A percentile compares a stretch with the other conserved stretches of the same genome.
phyloP scores from a whole-genome alignment of 2,113 vertebrate species.

The Sakesphorus luctuosus region DNA sequence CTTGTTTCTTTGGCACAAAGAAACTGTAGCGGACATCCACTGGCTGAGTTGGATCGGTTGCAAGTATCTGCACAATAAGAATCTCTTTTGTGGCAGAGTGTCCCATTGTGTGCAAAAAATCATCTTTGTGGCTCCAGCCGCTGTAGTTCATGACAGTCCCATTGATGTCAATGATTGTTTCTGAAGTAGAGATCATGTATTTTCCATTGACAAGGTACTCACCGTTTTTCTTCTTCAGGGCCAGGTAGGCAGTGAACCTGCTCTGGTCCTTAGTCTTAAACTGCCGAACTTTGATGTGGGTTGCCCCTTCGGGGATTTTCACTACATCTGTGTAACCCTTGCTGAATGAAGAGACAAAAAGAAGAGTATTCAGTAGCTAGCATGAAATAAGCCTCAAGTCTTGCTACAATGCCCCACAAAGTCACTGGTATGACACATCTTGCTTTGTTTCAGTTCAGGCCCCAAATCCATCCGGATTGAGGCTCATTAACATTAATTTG shows the following conservation, averaged over 20 bases:
- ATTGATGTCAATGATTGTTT: constrained; percentile 91
- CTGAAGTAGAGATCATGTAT: constrained; percentile 98
- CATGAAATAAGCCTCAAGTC: neutral
- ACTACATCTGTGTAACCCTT: constrained; percentile 98
- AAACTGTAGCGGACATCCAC: constrained; percentile 96
- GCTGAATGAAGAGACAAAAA: constrained; percentile 68
- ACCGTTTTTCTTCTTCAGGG: constrained; percentile 85
- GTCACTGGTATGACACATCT: neutral
- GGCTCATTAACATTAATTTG: neutral
- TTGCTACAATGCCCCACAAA: neutral
- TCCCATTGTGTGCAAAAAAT: constrained; percentile 92
- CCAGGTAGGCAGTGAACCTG: constrained; percentile 92
- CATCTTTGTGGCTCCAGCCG: constrained; percentile 94
- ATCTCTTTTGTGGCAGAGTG: constrained; percentile 87
- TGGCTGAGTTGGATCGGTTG: constrained; percentile 88
- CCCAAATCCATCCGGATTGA: neutral
- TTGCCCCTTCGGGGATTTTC: constrained; percentile 92
- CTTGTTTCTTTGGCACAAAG: constrained; percentile 83
- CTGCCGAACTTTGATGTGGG: constrained; percentile 95
- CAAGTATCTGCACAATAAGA: constrained; percentile 90
- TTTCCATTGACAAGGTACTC: constrained; percentile 97
- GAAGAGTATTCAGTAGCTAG: neutral
- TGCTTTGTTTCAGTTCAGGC: neutral
- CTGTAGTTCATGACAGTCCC: constrained; percentile 97
- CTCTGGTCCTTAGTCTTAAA: constrained; percentile 92